Percentiles rank a stretch among this genome's conserved stretches.
phyloP scores from a whole-genome alignment of 1,140 invertebrate species.

The Scaptodrosophila lebanonensis region DNA sequence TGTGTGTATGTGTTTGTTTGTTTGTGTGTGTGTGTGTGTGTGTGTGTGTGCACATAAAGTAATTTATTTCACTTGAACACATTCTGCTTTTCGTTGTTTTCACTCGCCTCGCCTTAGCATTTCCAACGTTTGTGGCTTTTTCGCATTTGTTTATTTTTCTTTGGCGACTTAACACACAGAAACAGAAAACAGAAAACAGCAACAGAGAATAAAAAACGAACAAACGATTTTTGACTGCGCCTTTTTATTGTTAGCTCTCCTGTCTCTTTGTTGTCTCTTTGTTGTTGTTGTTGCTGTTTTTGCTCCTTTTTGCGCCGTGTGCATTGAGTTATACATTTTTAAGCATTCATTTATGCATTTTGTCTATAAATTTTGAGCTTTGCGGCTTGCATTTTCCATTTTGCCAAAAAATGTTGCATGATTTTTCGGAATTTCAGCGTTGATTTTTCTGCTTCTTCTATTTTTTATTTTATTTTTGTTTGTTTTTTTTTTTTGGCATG shows the following conservation, averaged over 20 bases:
- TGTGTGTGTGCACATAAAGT: slow-evolving; percentile 56
- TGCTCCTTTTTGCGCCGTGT: slow-evolving; percentile 55
- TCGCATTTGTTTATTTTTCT: slow-evolving; percentile 5
- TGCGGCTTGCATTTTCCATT: slow-evolving; percentile 23
- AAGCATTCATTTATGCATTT: slow-evolving; percentile 53
- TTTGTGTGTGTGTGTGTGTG: slow-evolving; percentile 15
- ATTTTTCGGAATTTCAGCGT: neutral
- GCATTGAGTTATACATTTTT: slow-evolving; percentile 73
- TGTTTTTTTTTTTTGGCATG: slow-evolving; percentile 13
- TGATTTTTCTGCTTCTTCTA: slow-evolving; percentile 8
- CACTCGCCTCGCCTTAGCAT: neutral
- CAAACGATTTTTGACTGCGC: slow-evolving; percentile 39
- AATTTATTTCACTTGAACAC: slow-evolving; percentile 74
- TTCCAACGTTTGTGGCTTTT: slow-evolving; percentile 43
- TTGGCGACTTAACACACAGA: slow-evolving; percentile 43
- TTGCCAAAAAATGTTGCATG: neutral
- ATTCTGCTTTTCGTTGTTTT: slow-evolving; percentile 41
- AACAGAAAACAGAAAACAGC: neutral
- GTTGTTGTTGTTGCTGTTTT: slow-evolving; percentile 21
- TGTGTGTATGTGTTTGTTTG: slow-evolving; percentile 11
- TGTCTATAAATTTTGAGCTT: slow-evolving; percentile 26
- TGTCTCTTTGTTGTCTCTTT: neutral
- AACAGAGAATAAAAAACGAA: slow-evolving; percentile 9
- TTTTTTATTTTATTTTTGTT: slow-evolving; percentile 28
- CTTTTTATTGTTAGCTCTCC: slow-evolving; percentile 18